Conservation (phyloP, 2,888 invertebrate species). For the Trissolcus japonicus region DNA sequence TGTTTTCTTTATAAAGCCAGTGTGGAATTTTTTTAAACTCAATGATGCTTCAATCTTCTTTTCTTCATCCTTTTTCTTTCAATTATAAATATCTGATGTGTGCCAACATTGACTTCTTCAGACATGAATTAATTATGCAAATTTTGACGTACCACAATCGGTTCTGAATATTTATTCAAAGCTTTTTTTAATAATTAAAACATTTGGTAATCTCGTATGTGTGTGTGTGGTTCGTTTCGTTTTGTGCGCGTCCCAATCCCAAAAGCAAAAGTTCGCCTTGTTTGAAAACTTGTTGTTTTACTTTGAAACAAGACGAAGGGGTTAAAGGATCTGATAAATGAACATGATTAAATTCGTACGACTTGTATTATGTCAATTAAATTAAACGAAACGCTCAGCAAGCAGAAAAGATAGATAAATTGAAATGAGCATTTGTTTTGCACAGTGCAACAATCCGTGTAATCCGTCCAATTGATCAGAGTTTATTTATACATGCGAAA, state of each 20-base stretch:
- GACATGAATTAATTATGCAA: not conserved
- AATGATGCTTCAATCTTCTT: too few species aligned
- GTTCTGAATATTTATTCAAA: not conserved
- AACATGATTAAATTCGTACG: conserved; percentile 34
- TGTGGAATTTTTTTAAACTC: too few species aligned
- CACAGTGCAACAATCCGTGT: conserved; percentile 3
- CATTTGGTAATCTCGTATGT: conserved; percentile 4
- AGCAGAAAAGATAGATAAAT: conserved; percentile 4
- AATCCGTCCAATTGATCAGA: conserved; percentile 1
- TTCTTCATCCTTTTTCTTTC: too few species aligned
- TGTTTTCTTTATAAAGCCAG: too few species aligned
- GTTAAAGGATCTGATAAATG: conserved; percentile 39
- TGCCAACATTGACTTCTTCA: too few species aligned
- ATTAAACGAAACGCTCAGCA: conserved; percentile 17
- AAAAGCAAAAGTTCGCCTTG: not conserved
- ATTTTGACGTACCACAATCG: not conserved
- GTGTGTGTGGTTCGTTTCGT: not conserved
- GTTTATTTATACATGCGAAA: not conserved
- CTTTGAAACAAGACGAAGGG: conserved; percentile 19
- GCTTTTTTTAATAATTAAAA: conserved; percentile 7
- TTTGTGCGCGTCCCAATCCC: not conserved
- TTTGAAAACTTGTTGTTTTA: conserved; percentile 11
- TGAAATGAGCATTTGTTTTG: conserved; percentile 10
- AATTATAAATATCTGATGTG: too few species aligned
- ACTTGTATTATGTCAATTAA: conserved; percentile 40